Evolutionary conservation across 1,140 invertebrate genomes (phyloP), one percentile per base, ranked within the genome.

Genomic region (Drosophila oshimai): DNA sequence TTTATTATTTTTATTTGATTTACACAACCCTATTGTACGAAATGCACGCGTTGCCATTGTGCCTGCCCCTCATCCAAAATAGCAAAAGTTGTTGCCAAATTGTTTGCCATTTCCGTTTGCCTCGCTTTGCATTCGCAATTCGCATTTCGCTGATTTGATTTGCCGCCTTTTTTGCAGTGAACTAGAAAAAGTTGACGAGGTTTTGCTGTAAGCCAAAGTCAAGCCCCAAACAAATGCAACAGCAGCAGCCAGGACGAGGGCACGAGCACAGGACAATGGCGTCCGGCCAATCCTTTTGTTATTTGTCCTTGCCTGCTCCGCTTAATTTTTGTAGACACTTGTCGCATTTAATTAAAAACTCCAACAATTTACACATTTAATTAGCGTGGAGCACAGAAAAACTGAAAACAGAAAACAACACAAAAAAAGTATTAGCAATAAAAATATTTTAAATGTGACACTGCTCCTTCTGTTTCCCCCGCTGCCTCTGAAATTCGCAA

Each of bases 281-380:
- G 18, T 24, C 28, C 34, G 47, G 54, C 24, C 44, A 60, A 47
- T 70, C 68, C 67, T 72, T 55, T 81, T 62, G 67, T 76, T n/a
- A n/a, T n/a, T n/a, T 50, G 61, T 65, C 39, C 54, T 49, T 37
- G 72, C 39, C 64, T 67, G 60, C 81, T 70, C 62, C 65, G 55
- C 51, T 79, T 86, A 86, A 84, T 86, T 86, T 86, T 72, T 62
- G 80, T 75, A 72, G 74, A 84, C 80, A 84, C 62, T 84, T 84
- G 80, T 80, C 81, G 80, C 67, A 86, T 80, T 86, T 65, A 80
- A 76, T 87, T 86, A 86, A 80, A 86, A 87, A 87, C 71, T 86
- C 74, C 57, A 73, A 55, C 69, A 86, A 86, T 86, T 86, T 86
- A 87, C 81, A 86, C 80, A 87, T 86, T 86, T 86, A 86, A 86